Evolutionary conservation across 2,797 vertebrate species (phyloP).

Genomic region (Mallotus villosus): DNA sequence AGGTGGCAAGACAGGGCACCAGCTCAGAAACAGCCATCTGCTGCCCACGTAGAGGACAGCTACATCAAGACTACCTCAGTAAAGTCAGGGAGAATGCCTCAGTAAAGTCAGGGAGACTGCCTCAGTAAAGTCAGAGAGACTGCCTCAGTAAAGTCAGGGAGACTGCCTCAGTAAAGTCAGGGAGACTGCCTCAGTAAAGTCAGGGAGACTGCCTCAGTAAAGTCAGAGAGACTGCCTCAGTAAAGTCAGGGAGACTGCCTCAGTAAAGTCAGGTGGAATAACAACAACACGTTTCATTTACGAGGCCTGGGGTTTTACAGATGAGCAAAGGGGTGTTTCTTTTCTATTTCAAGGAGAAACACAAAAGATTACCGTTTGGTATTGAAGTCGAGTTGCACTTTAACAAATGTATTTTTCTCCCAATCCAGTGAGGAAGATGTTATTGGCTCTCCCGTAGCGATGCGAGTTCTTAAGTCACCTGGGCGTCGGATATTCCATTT

Average conservation of each 20-base stretch:
- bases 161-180: no score
- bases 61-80: background rate
- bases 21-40: slow-evolving; percentile 44
- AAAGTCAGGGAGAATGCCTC: no score
- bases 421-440: background rate
- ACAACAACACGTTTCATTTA: background rate
- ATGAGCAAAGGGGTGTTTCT: background rate
- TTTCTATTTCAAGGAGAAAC: background rate
- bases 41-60: slow-evolving; percentile 12
- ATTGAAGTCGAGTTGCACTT: background rate
- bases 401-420: background rate
- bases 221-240: no score
- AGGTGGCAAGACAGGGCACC: slow-evolving; percentile 27
- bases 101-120: no score
- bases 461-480: slow-evolving; percentile 1
- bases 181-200: no score
- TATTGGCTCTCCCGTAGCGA: background rate
- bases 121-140: no score
- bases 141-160: no score
- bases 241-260: no score
- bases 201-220: no score
- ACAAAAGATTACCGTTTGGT: background rate
- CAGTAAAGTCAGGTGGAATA: no score
- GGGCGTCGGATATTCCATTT: background rate
- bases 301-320: background rate